Evolutionary conservation across 2,113 vertebrate genomes (phyloP), one percentile per base, ranked within the genome.

Genomic region (Eira barbara): DNA sequence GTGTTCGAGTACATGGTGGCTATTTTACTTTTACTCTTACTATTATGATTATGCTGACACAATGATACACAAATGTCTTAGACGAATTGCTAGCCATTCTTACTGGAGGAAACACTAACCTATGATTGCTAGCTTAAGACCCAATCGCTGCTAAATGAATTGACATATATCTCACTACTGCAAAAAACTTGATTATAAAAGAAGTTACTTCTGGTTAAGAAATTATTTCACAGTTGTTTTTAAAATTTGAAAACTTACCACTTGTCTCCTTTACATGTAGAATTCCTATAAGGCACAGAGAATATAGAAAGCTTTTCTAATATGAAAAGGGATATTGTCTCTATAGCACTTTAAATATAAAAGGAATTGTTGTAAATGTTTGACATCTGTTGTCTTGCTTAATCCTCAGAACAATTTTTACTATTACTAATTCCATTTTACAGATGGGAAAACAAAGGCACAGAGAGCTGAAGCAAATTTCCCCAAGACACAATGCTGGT

Each of bases 211-310:
- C 59, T 94, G 42, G 42, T 74, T 96, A 69, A 71, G 73, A 89
- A 95, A 82, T 89, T 39, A 93, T 61, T 55, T 93, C 36, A 47
- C 21, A 18, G 82, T 91, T 80, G 59, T 73, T 93, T 92, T 92
- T 69, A 69, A 79, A 76, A 25, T 91, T 91, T 57, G 89, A 85
- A 94, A 93, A 69, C 49, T 92, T 7, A 42, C 27, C 9, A 85
- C 65, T 84, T 89, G 7, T 36, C 39, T 95, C 89, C 1, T 17
- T 93, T 97, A 27, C 25, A 42, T 69, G 31, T 69, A 79, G 42
- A 92, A 34, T 71, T 59, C 7, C 65, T 82, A 0, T 42, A 84
- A 84, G 20, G 5, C 61, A 65, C 9, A 86, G 47, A 67, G n/a
- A 45, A 80, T 63, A 34, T 52, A 85, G 6, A 87, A 76, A 96